phyloP scores from a whole-genome alignment of 2,113 vertebrate genomes.

The Heliornis fulica region DNA sequence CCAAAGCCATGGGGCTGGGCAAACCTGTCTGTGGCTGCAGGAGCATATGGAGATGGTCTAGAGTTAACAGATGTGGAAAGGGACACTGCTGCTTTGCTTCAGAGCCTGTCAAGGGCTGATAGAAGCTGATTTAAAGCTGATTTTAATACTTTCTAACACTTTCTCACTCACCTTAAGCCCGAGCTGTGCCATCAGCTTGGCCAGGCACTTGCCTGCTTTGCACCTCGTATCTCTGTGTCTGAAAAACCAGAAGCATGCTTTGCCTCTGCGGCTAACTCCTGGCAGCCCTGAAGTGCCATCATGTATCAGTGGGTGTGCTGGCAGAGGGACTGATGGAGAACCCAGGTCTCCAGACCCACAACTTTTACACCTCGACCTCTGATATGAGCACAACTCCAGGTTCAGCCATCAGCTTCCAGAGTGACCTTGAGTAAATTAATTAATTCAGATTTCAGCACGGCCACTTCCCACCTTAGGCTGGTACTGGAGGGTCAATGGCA shows the following conservation, averaged over 20 bases:
- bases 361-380: neutral
- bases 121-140: neutral
- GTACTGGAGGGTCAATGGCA: neutral
- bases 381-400: neutral
- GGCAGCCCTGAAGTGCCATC: neutral
- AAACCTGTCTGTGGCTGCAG: neutral
- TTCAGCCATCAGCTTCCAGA: neutral
- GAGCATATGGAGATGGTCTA: neutral
- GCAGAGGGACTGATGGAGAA: neutral
- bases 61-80: neutral
- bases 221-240: neutral
- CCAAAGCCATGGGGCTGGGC: neutral
- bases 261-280: neutral
- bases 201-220: neutral
- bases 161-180: neutral
- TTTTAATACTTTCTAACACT: neutral
- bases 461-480: neutral
- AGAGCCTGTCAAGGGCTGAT: neutral
- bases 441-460: neutral
- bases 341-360: rapidly evolving
- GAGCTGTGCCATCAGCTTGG: neutral
- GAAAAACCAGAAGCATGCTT: neutral
- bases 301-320: neutral
- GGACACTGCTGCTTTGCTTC: neutral
- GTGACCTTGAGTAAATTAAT: neutral